Evolutionary conservation across 2,113 vertebrate species (phyloP).

Genomic region (Actenoides hombroni): DNA sequence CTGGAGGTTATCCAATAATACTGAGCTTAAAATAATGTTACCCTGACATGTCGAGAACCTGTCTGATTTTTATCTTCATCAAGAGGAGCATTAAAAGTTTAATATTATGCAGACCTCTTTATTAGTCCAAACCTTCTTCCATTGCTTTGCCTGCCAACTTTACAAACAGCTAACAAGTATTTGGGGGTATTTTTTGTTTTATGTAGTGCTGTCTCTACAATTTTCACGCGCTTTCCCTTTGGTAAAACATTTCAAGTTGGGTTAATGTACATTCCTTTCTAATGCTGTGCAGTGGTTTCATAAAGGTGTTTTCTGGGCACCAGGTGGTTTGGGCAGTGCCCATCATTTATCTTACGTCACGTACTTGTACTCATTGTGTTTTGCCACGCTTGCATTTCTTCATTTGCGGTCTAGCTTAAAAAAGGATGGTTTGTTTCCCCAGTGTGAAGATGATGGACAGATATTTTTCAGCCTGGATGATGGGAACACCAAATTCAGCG

Average conservation of each 20-base stretch:
- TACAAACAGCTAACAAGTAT: neutral
- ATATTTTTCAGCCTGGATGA: constrained; percentile 97
- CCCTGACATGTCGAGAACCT: neutral
- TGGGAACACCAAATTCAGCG: constrained; percentile 96
- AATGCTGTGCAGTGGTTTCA: neutral
- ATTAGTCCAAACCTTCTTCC: neutral
- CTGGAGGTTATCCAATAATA: neutral
- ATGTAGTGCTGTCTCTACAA: neutral
- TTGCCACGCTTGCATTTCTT: neutral
- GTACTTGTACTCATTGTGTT: neutral
- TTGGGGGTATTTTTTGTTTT: neutral
- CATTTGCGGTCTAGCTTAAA: neutral
- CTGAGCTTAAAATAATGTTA: neutral
- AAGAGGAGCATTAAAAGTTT: neutral
- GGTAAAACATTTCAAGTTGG: neutral
- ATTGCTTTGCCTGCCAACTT: neutral
- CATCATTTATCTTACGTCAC: neutral
- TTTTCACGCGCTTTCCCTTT: neutral
- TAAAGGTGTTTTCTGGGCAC: neutral
- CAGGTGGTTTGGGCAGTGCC: neutral
- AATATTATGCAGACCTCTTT: neutral
- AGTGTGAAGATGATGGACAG: constrained; percentile 97
- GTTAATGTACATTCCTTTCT: neutral
- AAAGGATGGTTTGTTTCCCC: constrained; percentile 4
- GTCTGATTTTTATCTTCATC: neutral